Conservation (phyloP, 2,797 vertebrate species). For the Kryptolebias ocellatus region DNA sequence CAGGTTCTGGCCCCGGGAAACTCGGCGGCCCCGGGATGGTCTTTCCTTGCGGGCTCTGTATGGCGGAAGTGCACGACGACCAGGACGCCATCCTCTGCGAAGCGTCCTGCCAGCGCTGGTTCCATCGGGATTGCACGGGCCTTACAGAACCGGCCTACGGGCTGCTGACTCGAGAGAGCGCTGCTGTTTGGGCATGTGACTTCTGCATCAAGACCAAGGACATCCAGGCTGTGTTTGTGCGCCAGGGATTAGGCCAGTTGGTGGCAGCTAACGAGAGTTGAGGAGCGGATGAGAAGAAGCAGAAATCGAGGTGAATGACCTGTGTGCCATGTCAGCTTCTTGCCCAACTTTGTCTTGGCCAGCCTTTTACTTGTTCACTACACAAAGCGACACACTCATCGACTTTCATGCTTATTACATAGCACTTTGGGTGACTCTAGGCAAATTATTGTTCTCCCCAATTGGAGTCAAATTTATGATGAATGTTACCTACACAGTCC, state of each 20-base stretch:
- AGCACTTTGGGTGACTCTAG: constrained; percentile 77
- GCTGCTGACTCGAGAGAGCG: constrained; percentile 93
- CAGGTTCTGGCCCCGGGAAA: constrained; percentile 80
- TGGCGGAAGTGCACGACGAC: constrained; percentile 95
- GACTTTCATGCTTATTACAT: constrained; percentile 66
- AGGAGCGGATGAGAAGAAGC: constrained; percentile 46
- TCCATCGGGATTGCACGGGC: constrained; percentile 96
- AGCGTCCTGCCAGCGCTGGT: constrained; percentile 98
- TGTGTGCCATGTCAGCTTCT: constrained; percentile 57
- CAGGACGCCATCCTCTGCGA: constrained; percentile 97
- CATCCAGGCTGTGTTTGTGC: constrained; percentile 96
- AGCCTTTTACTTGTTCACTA: constrained; percentile 73
- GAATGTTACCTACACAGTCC: constrained; percentile 73
- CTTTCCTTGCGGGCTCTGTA: constrained; percentile 91
- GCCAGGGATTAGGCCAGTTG: constrained; percentile 94
- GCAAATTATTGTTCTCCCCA: constrained; percentile 32
- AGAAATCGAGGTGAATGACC: constrained; percentile 47
- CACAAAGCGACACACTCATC: constrained; percentile 64
- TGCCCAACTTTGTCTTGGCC: constrained; percentile 58
- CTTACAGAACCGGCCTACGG: constrained; percentile 96
- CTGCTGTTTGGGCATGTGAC: constrained; percentile 97
- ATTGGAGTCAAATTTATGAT: constrained; percentile 65
- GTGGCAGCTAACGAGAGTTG: constrained; percentile 95
- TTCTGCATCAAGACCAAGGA: constrained; percentile 99
- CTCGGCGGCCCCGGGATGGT: constrained; percentile 82